Evolutionary conservation across 2,113 vertebrate species (phyloP).

Genomic region (Arothron firmamentum): DNA sequence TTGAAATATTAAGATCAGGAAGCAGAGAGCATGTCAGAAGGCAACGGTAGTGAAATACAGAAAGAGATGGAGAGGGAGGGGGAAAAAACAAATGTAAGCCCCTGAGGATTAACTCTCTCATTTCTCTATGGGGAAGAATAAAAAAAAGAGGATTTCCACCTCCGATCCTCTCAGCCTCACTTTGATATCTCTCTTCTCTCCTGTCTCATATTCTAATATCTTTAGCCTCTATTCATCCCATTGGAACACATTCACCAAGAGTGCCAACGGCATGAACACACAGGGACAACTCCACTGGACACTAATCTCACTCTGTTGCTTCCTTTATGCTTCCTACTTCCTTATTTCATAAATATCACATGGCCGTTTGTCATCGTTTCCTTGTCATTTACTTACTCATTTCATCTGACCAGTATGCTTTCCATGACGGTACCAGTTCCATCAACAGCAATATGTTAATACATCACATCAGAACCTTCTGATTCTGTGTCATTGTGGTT

Average conservation of each 20-base stretch:
- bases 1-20: constrained; percentile 20
- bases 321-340: constrained; percentile 4
- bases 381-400: constrained; percentile 5
- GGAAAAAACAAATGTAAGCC: constrained; percentile 74
- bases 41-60: constrained; percentile 48
- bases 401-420: too few relatives aligned
- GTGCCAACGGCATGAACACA: constrained; percentile 24
- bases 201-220: constrained; percentile 63
- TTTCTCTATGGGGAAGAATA: constrained; percentile 67
- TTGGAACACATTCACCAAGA: constrained; percentile 40
- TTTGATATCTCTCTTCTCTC: constrained; percentile 59
- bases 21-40: constrained; percentile 43
- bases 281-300: constrained; percentile 47
- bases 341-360: constrained; percentile 17
- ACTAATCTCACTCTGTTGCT: constrained; percentile 40
- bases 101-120: constrained; percentile 74
- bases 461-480: too few relatives aligned
- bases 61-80: constrained; percentile 39
- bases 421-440: too few relatives aligned
- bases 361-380: constrained; percentile 1
- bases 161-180: constrained; percentile 54
- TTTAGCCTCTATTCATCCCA: constrained; percentile 47
- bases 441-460: too few relatives aligned
- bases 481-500: too few relatives aligned
- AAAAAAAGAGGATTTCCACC: constrained; percentile 66